These are phyloP conservation scores for Nemotelus nigrinus DNA, from an alignment of 2,888 invertebrate species.

Conservation along the genomic window DNA sequence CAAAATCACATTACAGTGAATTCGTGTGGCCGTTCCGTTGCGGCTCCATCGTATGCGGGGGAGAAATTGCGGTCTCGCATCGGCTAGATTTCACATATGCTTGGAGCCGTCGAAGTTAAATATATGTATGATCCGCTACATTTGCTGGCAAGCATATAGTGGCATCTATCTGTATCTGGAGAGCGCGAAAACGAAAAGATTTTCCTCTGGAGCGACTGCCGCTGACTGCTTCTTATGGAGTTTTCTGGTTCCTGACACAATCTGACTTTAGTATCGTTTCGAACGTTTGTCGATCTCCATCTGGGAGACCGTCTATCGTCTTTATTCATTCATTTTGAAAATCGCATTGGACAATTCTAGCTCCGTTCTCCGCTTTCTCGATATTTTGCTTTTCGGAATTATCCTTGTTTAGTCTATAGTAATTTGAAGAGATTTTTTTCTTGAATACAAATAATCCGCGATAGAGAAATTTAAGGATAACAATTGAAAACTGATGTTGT, in stretches of 20 bases:
- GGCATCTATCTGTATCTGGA: conserved; percentile 36
- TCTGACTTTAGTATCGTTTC: conserved; percentile 64
- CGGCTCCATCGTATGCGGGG: conserved; percentile 39
- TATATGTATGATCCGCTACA: conserved; percentile 5
- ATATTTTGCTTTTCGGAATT: not conserved
- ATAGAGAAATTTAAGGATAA: no score
- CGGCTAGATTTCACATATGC: conserved; percentile 1
- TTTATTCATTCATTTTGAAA: conserved; percentile 5
- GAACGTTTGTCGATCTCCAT: conserved; percentile 66
- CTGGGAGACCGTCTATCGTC: conserved; percentile 55
- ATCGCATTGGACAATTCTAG: conserved; percentile 15
- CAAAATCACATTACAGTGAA: conserved; percentile 9
- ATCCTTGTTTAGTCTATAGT: not conserved
- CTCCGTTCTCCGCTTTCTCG: conserved; percentile 11
- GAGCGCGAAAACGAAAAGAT: conserved; percentile 20
- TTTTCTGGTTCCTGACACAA: conserved; percentile 38
- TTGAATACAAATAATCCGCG: no score
- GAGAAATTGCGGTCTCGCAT: conserved; percentile 40
- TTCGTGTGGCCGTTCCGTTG: conserved; percentile 21
- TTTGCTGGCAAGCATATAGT: conserved; percentile 1
- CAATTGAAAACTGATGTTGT: conserved; percentile 14
- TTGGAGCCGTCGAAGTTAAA: not conserved
- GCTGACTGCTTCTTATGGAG: conserved; percentile 9
- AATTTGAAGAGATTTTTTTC: not conserved
- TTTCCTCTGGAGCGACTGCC: conserved; percentile 20